Evolutionary conservation across 2,888 invertebrate species (phyloP), one percentile per base, ranked within the genome.

Genomic region (Steinernema hermaphroditum): DNA sequence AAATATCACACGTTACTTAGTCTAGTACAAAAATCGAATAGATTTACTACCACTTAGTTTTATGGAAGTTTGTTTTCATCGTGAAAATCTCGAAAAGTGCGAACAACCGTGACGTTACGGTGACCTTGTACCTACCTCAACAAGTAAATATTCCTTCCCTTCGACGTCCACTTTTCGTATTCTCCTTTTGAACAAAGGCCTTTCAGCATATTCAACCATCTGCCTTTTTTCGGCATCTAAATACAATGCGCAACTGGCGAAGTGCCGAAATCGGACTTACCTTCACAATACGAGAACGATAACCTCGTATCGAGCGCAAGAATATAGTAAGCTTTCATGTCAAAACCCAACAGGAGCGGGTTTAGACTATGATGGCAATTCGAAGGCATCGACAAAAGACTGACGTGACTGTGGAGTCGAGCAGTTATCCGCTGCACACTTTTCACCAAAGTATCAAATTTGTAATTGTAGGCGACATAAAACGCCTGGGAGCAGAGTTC

Each of bases 401-500:
- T 62, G 62, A 62, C 29, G 1, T 62, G 62, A 1, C 16, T 2
- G 32, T 16, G 16, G 27, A 62, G 22, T 12, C 32, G 2, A 1
- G 16, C 16, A 2, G 62, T 34, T 22, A 62, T 62, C 27, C 62
- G 1, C 32, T 34, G 62, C 12, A 62, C 32, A 4, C 34, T 29
- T 62, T 62, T 62, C 2, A 62, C 62, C 32, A 62, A 62, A 62
- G 62, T 62, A 32, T 62, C 62, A 32, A 62, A 62, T 32, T 62
- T 62, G 62, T 62, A 29, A 32, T 62, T 62, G 62, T 62, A 62
- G 62, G 62, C 62, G 32, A 62, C 62, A 16, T 62, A 62, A 32
- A 62, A 62, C 27, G 62, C 62, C n/a, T 62, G 62, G 2, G 62
- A 62, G 34, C 70, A 44, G n/a, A 70, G 44, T 16, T 70, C 46